phyloP scores from a whole-genome alignment of 2,797 vertebrate species.

The Eutrigla gurnardus region DNA sequence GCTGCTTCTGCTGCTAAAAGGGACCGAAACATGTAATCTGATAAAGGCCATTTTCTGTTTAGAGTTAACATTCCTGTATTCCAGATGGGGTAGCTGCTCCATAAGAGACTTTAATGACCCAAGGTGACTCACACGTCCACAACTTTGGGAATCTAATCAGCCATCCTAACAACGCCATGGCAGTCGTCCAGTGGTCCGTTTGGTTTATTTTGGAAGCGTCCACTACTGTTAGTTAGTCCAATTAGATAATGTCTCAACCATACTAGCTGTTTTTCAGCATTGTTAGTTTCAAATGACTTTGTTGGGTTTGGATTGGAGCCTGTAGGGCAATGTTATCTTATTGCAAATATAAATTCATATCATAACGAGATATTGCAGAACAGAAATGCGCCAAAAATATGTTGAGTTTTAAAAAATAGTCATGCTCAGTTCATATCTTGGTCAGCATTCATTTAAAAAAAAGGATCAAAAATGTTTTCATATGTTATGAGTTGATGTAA shows the following conservation, averaged over 20 bases:
- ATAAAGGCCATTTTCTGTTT: constrained; percentile 70
- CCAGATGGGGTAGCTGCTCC: constrained; percentile 37
- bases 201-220: constrained; percentile 46
- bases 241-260: constrained; percentile 19
- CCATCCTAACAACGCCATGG: constrained; percentile 20
- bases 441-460: not conserved
- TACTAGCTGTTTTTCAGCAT: not conserved
- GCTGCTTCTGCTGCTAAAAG: constrained; percentile 38
- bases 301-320: not conserved
- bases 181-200: constrained; percentile 26
- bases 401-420: not conserved
- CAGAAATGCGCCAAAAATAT: not conserved
- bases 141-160: constrained; percentile 50
- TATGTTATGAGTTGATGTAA: not conserved
- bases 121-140: constrained; percentile 59
- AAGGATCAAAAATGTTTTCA: not conserved
- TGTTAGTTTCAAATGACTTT: not conserved
- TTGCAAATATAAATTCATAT: not conserved
- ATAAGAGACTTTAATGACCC: constrained; percentile 48
- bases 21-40: constrained; percentile 40
- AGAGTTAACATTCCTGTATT: constrained; percentile 58
- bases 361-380: not conserved
- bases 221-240: constrained; percentile 28
- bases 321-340: not conserved
- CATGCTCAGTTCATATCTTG: not conserved